These are phyloP conservation scores for Strix aluco DNA, from an alignment of 2,113 vertebrate species.

Conservation along the genomic window DNA sequence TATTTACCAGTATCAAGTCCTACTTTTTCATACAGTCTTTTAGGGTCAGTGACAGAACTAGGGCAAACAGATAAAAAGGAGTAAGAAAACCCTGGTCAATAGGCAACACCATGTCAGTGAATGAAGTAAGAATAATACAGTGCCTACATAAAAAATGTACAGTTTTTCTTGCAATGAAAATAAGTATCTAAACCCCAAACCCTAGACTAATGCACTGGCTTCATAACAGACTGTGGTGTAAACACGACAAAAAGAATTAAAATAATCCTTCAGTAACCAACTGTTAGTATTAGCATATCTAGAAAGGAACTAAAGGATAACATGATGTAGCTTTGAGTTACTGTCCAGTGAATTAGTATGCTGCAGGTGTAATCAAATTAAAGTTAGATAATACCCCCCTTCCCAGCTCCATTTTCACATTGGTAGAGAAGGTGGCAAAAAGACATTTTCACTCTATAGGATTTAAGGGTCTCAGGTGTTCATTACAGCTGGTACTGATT, in stretches of 20 bases:
- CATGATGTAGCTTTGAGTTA: not conserved
- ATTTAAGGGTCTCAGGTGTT: conserved; percentile 45
- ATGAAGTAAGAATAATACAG: not conserved
- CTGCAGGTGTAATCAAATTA: conserved; percentile 19
- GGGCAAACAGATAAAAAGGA: not conserved
- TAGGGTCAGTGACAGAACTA: not conserved
- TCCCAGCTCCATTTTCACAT: not conserved
- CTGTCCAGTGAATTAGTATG: not conserved
- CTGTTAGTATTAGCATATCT: not conserved
- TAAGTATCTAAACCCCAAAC: not conserved
- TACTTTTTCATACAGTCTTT: not conserved
- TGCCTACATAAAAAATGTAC: not conserved
- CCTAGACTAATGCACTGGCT: not conserved
- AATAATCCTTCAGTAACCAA: not conserved
- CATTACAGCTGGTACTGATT: conserved; percentile 39
- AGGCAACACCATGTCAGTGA: not conserved
- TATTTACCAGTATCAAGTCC: not conserved
- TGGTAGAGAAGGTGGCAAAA: not conserved
- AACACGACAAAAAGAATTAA: not conserved
- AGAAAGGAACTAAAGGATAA: not conserved
- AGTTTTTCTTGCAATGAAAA: conserved; percentile 4
- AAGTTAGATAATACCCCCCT: not conserved
- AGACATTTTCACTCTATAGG: conserved; percentile 1
- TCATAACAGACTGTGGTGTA: not conserved
- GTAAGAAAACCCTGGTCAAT: not conserved